Percentiles rank a stretch among this genome's conserved stretches.
Conservation (phyloP, 2,797 vertebrate species). For the Oreochromis mossambicus region DNA sequence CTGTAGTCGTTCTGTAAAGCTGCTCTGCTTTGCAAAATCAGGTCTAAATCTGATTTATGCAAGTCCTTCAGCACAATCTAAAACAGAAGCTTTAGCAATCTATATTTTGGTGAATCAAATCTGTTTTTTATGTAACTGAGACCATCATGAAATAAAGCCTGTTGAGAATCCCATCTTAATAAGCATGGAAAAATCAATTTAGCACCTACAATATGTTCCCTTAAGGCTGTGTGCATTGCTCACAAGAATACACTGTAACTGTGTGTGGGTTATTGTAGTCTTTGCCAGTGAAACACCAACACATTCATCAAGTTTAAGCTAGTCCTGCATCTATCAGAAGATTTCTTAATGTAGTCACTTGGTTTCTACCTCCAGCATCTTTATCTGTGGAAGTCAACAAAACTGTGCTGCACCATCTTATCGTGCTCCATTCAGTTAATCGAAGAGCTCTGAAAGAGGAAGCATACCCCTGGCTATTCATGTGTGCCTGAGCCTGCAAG, state of each 20-base stretch:
- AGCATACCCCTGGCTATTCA: not conserved
- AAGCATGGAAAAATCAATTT: not conserved
- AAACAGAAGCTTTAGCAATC: not conserved
- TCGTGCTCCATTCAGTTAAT: constrained; percentile 6
- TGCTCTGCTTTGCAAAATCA: not conserved
- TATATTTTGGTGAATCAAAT: not conserved
- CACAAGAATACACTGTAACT: not conserved
- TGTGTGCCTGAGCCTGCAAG: not conserved
- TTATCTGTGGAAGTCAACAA: not conserved
- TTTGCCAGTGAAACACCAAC: not conserved
- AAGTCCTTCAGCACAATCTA: not conserved
- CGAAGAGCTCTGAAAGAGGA: not conserved
- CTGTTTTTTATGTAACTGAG: not conserved
- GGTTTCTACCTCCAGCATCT: not conserved
- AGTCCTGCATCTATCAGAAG: not conserved
- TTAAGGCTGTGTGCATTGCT: not conserved
- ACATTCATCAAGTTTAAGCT: not conserved
- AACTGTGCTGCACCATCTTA: not conserved
- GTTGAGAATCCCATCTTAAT: not conserved
- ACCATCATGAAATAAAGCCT: not conserved
- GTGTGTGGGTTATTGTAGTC: not conserved
- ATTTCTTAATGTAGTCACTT: not conserved
- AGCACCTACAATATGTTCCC: not conserved
- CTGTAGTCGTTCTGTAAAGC: not conserved
- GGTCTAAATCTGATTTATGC: not conserved